Conservation (phyloP, 2,797 vertebrate genomes). For the Pangasius mekongensis region DNA sequence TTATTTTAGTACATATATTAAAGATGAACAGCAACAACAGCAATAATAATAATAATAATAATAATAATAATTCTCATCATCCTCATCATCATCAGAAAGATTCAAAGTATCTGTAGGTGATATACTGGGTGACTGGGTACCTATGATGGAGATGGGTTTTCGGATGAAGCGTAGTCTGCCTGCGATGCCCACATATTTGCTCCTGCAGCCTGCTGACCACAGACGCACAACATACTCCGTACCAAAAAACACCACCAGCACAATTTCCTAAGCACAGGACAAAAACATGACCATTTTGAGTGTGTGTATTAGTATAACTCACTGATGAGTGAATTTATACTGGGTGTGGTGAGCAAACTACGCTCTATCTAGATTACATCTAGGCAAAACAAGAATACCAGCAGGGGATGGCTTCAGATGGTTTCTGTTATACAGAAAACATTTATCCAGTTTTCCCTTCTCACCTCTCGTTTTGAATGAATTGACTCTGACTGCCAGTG, state of each 20-base stretch:
- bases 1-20: not conserved
- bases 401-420: conserved; percentile 16
- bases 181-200: conserved; percentile 87
- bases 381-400: conserved; percentile 8
- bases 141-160: conserved; percentile 91
- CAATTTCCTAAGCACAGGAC: conserved; percentile 82
- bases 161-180: conserved; percentile 88
- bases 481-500: conserved; percentile 20
- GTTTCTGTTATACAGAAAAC: conserved; percentile 49
- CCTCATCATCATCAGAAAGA: not conserved
- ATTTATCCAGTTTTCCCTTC: conserved; percentile 30
- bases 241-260: conserved; percentile 91
- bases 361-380: conserved; percentile 1
- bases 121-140: conserved; percentile 61
- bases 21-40: not conserved
- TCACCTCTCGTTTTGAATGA: conserved; percentile 30
- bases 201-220: conserved; percentile 91
- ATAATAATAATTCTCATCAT: not conserved
- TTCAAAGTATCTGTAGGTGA: not conserved
- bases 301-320: not conserved
- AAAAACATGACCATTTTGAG: conserved; percentile 51
- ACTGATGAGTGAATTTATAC: not conserved
- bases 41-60: not conserved
- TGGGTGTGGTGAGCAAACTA: not conserved
- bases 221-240: conserved; percentile 85